A percentile compares a stretch with the other conserved stretches of the same genome.
Evolutionary conservation across 2,797 vertebrate species (phyloP).

Genomic region (Bovichtus variegatus): DNA sequence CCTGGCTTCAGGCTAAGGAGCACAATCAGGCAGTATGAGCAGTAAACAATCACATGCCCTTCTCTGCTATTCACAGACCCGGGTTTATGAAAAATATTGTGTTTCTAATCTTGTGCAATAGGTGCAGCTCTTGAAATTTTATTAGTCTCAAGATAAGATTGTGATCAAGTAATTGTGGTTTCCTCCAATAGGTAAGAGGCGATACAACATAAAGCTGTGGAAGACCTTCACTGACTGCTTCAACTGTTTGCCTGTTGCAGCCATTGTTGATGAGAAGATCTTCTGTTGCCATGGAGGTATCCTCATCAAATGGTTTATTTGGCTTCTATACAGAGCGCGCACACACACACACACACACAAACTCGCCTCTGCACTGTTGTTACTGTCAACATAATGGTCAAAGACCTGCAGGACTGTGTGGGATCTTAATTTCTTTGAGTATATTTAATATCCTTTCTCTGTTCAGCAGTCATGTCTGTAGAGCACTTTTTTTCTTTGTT

Average conservation of each 20-base stretch:
- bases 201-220: slow-evolving; percentile 99
- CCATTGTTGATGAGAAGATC: slow-evolving; percentile 93
- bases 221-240: slow-evolving; percentile 99
- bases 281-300: slow-evolving; percentile 90
- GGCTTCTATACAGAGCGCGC: slow-evolving; percentile 28
- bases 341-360: slow-evolving; percentile 10
- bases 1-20: slow-evolving; percentile 35
- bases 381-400: slow-evolving; percentile 61
- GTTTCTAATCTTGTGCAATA: slow-evolving; percentile 50
- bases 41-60: slow-evolving; percentile 60
- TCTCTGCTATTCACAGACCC: slow-evolving; percentile 46
- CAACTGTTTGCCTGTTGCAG: slow-evolving; percentile 97
- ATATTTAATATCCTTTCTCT: slow-evolving; percentile 13
- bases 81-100: slow-evolving; percentile 60
- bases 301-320: slow-evolving; percentile 52
- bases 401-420: slow-evolving; percentile 29
- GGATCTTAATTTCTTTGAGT: slow-evolving; percentile 25
- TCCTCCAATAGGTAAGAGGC: slow-evolving; percentile 90
- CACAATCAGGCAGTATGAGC: slow-evolving; percentile 45
- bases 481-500: not conserved
- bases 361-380: slow-evolving; percentile 47
- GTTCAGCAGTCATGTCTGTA: not conserved
- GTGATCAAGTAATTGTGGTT: slow-evolving; percentile 30
- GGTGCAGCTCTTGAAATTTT: slow-evolving; percentile 38
- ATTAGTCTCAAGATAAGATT: slow-evolving; percentile 58